phyloP scores from a whole-genome alignment of 37 sponge, comb jelly and placozoan genomes.

The Oscarella lobularis region DNA sequence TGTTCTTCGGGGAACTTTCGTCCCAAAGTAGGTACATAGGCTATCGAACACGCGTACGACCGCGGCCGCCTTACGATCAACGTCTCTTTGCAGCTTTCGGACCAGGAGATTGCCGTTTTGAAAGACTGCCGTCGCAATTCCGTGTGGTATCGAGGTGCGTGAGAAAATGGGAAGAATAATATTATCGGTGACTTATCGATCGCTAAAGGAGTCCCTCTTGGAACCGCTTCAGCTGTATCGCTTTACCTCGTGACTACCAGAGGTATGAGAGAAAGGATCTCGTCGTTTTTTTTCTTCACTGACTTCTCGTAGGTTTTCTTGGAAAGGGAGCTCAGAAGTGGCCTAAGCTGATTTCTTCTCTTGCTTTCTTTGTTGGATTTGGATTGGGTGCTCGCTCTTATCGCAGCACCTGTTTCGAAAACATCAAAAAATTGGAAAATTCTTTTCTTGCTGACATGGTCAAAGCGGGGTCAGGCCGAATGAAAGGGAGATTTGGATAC shows the following conservation, averaged over 20 bases:
- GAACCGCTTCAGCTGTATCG: too few relatives aligned
- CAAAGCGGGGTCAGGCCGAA: too few relatives aligned
- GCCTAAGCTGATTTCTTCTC: neutral
- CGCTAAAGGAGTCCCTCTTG: too few relatives aligned
- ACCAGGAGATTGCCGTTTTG: neutral
- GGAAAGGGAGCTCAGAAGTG: neutral
- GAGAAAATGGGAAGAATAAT: neutral
- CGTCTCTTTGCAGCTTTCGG: neutral
- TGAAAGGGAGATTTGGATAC: too few relatives aligned
- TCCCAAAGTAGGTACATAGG: too few relatives aligned
- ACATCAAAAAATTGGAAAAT: neutral
- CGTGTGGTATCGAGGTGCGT: neutral
- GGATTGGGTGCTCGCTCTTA: neutral
- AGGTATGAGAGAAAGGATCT: too few relatives aligned
- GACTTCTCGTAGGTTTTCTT: neutral
- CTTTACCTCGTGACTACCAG: too few relatives aligned
- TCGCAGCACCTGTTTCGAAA: neutral
- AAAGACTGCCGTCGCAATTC: neutral
- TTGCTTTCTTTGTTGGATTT: neutral
- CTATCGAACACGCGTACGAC: too few relatives aligned
- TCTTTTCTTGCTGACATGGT: neutral
- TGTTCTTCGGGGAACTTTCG: too few relatives aligned
- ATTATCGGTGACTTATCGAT: neutral
- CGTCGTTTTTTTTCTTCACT: neutral
- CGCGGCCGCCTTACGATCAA: too few relatives aligned